A percentile compares a stretch with the other conserved stretches of the same genome.
Evolutionary conservation across 2,797 vertebrate species (phyloP).

Genomic region (Poeciliopsis infans): DNA sequence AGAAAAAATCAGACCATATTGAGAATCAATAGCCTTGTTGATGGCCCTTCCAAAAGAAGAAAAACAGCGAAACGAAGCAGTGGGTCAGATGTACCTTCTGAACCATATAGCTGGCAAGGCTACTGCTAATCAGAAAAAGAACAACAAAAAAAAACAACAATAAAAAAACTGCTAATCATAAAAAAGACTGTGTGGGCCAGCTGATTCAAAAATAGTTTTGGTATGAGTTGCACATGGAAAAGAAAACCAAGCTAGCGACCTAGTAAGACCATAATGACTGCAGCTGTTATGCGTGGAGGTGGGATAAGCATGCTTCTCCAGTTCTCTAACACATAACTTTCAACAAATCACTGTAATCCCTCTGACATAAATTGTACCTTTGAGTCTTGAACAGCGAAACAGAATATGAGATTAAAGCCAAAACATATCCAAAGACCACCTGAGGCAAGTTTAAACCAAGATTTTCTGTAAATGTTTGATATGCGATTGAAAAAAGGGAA

Average conservation of each 20-base stretch:
- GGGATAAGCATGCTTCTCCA: neutral
- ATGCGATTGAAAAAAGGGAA: slow-evolving; percentile 25
- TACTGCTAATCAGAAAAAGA: neutral
- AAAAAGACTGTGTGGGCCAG: neutral
- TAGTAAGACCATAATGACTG: neutral
- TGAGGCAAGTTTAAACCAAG: slow-evolving; percentile 33
- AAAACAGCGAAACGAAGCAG: neutral
- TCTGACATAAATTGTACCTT: slow-evolving; percentile 18
- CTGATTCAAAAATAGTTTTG: neutral
- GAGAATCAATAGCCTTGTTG: neutral
- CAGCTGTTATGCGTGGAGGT: neutral
- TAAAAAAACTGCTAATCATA: neutral
- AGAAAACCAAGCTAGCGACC: neutral
- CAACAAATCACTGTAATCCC: slow-evolving; percentile 5
- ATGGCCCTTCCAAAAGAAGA: neutral
- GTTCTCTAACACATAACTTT: neutral
- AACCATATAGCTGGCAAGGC: neutral
- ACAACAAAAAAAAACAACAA: no score
- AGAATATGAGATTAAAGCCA: slow-evolving; percentile 43
- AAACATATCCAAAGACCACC: slow-evolving; percentile 21
- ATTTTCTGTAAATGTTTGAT: slow-evolving; percentile 48
- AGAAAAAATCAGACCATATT: neutral
- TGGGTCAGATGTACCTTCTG: neutral
- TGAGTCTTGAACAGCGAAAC: slow-evolving; percentile 34
- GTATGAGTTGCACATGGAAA: neutral